A percentile compares a stretch with the other conserved stretches of the same genome.
phyloP scores from a whole-genome alignment of 1,140 invertebrate species.

The Drosophila subpulchrella region DNA sequence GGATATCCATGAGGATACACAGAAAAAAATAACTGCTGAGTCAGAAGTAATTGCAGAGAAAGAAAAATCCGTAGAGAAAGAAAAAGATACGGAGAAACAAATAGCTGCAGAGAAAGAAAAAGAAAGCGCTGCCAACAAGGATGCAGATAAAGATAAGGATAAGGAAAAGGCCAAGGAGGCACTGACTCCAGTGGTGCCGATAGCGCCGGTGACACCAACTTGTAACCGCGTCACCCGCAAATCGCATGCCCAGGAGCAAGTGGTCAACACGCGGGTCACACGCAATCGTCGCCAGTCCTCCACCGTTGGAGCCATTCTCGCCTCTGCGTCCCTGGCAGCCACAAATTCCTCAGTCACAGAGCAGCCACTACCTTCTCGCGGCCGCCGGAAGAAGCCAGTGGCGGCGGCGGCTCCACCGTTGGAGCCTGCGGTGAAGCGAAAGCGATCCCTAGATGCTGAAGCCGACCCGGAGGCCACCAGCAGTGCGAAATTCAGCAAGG shows the following conservation, averaged over 20 bases:
- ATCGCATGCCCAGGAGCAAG: conserved; percentile 73
- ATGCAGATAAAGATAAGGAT: conserved; percentile 29
- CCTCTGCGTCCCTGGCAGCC: conserved; percentile 17
- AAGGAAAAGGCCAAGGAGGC: conserved; percentile 41
- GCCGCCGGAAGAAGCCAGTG: conserved; percentile 38
- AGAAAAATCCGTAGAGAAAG: conserved; percentile 9
- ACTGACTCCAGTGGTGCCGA: conserved; percentile 8
- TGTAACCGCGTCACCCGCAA: conserved; percentile 78
- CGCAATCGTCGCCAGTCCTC: conserved; percentile 72
- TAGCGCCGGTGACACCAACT: conserved; percentile 28
- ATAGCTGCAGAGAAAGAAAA: conserved; percentile 46
- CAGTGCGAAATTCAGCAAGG: conserved; percentile 62
- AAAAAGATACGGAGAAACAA: conserved; percentile 23
- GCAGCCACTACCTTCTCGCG: conserved; percentile 33
- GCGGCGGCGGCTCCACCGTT: neutral
- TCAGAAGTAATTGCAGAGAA: conserved; percentile 26
- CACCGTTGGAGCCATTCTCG: conserved; percentile 14
- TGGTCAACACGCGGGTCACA: conserved; percentile 69
- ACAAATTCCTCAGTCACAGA: conserved; percentile 22
- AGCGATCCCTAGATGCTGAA: conserved; percentile 61
- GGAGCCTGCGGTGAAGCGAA: conserved; percentile 58
- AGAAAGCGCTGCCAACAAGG: conserved; percentile 28
- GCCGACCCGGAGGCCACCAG: conserved; percentile 20
- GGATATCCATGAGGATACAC: conserved; percentile 14
- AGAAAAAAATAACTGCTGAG: conserved; percentile 1